A percentile compares a stretch with the other conserved stretches of the same genome.
These are phyloP conservation scores for Rhizomys pruinosus DNA, from an alignment of 2,113 vertebrate genomes.

Conservation along the genomic window DNA sequence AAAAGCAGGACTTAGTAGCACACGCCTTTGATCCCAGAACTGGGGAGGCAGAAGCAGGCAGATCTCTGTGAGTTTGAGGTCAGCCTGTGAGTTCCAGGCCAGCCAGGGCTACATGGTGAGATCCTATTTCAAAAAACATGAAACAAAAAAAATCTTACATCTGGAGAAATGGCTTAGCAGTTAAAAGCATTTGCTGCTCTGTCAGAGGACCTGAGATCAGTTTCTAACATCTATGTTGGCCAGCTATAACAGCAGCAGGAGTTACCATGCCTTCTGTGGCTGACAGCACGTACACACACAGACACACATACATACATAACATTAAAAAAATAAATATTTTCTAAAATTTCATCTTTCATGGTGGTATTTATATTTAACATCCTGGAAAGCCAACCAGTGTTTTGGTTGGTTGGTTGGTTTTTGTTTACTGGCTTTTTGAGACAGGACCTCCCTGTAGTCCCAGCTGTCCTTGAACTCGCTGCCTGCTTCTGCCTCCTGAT, in stretches of 20 bases:
- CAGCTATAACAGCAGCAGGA: background rate
- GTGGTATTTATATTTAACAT: slow-evolving; percentile 16
- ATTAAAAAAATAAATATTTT: background rate
- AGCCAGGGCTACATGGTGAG: no score
- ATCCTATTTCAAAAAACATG: no score
- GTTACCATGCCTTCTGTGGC: background rate
- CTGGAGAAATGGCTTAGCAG: background rate
- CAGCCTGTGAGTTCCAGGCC: no score
- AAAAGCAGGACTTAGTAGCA: no score
- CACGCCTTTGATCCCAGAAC: no score
- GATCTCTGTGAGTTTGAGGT: no score
- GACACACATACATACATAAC: background rate
- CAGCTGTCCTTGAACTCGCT: no score
- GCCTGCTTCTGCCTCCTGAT: no score
- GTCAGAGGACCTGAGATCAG: background rate
- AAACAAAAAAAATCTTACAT: background rate
- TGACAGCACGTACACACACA: background rate
- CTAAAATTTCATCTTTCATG: slow-evolving; percentile 25
- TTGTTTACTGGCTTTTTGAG: no score
- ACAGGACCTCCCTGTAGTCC: no score
- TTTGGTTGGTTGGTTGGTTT: background rate
- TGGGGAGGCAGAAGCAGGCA: no score
- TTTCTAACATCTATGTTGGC: no score
- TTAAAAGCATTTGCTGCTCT: background rate
- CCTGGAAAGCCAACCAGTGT: background rate